Evolutionary conservation across 2,113 vertebrate species (phyloP), one percentile per base, ranked within the genome.

Genomic region (Esox niger): DNA sequence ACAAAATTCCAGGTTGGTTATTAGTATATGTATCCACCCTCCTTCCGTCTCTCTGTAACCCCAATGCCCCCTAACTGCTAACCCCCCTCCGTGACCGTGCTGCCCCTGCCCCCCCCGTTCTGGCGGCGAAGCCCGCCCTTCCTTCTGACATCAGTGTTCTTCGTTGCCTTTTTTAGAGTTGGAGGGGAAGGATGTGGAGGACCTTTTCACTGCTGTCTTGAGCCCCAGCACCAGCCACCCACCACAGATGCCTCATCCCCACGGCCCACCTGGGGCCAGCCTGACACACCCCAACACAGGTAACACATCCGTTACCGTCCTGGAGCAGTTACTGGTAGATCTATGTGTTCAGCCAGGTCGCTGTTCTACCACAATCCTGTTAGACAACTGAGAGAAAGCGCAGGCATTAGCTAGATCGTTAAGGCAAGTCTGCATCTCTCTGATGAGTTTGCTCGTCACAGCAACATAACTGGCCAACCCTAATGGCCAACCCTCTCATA

Each of bases 181-280:
- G 58, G 95, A 95, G 82, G 95, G 96, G 64, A 99, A 99, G 83
- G 96, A 99, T 81, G 97, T 99, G 13, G 97, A 98, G 80, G 96
- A 99, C 82, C 82, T 99, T 71, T 99, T 99, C 75, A 96, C 96
- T 32, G 97, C 96, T 30, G 97, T 98, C 13, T 89, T 98, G 52
- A 98, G 96, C 81, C 97, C 97, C 74, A 95, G 84, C 68, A 82
- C 91, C 4, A 82, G 90, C 1, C 96, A 94, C 75, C 88, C 92
- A 69, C 75, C 92, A 77, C 90, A 94, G 69, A 73, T 94, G 78
- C 88, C 94, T 66, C 94, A 93, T 68, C 89, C 92, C 66, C 92
- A 88, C 6, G 89, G 90, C 71, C 77, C 90, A 88, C 79, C 76
- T 71, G 68, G 80, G 70, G 67, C 79, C 52, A 84, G 93, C 55